phyloP scores from a whole-genome alignment of 2,888 invertebrate genomes.

The Microplitis manilae region DNA sequence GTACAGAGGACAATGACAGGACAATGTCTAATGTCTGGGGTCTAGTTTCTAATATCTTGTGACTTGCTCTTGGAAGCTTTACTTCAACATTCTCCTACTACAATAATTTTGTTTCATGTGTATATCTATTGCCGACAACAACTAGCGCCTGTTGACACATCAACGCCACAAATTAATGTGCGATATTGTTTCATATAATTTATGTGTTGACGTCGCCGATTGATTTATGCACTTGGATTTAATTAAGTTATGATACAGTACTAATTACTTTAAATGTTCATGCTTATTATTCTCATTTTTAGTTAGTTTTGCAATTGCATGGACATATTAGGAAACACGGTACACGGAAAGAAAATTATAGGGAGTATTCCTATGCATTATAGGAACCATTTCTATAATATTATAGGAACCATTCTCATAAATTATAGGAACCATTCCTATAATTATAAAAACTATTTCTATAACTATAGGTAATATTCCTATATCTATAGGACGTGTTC shows the following conservation, averaged over 20 bases:
- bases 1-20: conserved; percentile 5
- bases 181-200: not conserved
- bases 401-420: too few relatives aligned
- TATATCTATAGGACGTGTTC: too few relatives aligned
- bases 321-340: too few relatives aligned
- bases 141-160: not conserved
- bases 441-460: too few relatives aligned
- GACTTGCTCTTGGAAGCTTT: not conserved
- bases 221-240: not conserved
- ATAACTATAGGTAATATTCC: too few relatives aligned
- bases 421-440: too few relatives aligned
- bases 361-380: too few relatives aligned
- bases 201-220: not conserved
- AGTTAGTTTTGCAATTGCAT: not conserved
- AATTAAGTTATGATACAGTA: not conserved
- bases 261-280: too few relatives aligned
- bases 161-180: not conserved
- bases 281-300: not conserved
- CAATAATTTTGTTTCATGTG: too few relatives aligned
- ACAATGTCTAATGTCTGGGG: not conserved
- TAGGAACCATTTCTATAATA: too few relatives aligned
- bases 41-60: conserved; percentile 6
- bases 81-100: not conserved
- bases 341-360: too few relatives aligned
- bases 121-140: too few relatives aligned